Conservation (phyloP, 2,888 invertebrate species). For the Mesopsocus fuscifrons region DNA sequence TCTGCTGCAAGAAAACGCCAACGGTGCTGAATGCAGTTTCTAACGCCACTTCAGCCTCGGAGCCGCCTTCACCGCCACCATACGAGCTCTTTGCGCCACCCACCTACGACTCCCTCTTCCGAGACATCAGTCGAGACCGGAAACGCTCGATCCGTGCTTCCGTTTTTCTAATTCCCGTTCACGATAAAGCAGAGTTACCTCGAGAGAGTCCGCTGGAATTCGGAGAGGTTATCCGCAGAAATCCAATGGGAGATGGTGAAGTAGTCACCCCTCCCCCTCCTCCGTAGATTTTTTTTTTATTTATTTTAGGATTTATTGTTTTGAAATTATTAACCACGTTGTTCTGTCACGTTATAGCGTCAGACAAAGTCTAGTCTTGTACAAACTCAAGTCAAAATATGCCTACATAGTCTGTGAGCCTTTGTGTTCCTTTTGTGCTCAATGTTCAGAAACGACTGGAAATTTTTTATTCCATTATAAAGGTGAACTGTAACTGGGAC, state of each 20-base stretch:
- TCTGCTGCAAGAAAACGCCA: constrained; percentile 25
- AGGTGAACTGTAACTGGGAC: no score
- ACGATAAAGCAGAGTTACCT: constrained; percentile 7
- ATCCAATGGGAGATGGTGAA: constrained; percentile 7
- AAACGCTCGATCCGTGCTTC: constrained; percentile 11
- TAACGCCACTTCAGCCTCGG: constrained; percentile 12
- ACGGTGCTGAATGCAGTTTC: constrained; percentile 19
- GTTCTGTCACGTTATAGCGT: no score
- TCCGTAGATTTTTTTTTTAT: constrained; percentile 3
- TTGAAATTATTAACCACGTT: no score
- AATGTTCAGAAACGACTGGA: no score
- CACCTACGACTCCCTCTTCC: constrained; percentile 28
- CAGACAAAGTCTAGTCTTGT: no score
- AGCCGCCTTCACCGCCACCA: constrained; percentile 26
- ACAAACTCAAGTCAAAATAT: no score
- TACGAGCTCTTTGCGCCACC: constrained; percentile 36
- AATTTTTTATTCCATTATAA: no score
- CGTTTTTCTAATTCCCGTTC: constrained; percentile 15
- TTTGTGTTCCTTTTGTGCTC: no score
- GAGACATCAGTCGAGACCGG: constrained; percentile 12
- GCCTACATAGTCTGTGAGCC: no score
- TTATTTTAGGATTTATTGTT: neutral
- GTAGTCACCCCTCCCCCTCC: constrained; percentile 7
- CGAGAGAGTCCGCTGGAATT: constrained; percentile 1
- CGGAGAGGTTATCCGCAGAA: constrained; percentile 6